Percentiles rank a stretch among this genome's conserved stretches.
Evolutionary conservation across 2,797 vertebrate genomes (phyloP).

Genomic region (Bucorvus abyssinicus): DNA sequence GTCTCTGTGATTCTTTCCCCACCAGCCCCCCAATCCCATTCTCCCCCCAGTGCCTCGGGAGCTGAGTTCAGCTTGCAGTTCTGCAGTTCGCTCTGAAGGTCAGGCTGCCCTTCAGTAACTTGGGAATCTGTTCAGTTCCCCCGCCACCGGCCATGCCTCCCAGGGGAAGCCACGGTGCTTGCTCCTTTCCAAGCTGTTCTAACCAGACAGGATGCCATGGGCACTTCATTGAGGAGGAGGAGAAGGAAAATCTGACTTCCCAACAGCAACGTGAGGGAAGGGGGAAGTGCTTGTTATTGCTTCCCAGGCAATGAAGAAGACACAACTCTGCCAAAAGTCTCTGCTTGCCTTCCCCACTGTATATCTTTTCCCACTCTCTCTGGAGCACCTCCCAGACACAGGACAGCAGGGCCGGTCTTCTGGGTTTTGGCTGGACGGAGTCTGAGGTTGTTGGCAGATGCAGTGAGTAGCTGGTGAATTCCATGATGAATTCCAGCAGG

Average conservation of each 20-base stretch:
- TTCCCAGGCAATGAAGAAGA: background rate
- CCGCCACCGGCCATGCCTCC: background rate
- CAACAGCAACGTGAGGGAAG: accelerated
- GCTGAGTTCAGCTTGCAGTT: background rate
- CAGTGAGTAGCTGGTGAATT: background rate
- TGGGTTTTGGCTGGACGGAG: background rate
- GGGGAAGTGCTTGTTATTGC: background rate
- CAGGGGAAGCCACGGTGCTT: background rate
- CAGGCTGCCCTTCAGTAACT: constrained; percentile 12
- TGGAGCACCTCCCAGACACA: background rate
- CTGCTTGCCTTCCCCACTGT: background rate
- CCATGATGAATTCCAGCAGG: background rate
- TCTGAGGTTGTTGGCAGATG: background rate
- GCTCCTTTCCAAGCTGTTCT: background rate
- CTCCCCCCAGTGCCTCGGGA: background rate
- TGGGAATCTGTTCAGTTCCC: background rate
- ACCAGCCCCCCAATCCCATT: background rate
- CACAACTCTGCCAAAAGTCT: background rate
- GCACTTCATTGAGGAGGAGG: background rate
- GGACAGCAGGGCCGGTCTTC: background rate
- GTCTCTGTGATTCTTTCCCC: background rate
- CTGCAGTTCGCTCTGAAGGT: constrained; percentile 25
- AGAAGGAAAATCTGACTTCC: background rate
- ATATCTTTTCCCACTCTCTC: background rate
- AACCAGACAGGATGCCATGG: background rate